These are phyloP conservation scores for Crossocerus cetratus DNA, from an alignment of 2,888 invertebrate genomes.

Conservation along the genomic window DNA sequence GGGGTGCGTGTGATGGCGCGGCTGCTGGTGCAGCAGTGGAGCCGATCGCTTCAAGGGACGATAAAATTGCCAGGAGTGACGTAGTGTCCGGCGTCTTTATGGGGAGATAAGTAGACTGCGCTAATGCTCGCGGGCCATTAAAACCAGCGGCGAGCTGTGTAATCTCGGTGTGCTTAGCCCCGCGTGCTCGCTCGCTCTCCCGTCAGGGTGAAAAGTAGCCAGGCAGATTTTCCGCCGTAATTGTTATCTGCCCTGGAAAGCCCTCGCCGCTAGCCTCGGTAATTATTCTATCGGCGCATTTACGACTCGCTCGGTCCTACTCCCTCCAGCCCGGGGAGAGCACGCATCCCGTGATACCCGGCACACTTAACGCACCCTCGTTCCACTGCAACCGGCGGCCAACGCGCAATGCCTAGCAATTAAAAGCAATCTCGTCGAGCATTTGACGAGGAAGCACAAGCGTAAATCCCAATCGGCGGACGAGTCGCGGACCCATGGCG, in stretches of 20 bases:
- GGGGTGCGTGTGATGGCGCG: neutral
- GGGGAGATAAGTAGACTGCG: slow-evolving; percentile 49
- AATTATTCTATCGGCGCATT: slow-evolving; percentile 49
- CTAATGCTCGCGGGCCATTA: slow-evolving; percentile 56
- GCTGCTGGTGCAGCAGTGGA: slow-evolving; percentile 4
- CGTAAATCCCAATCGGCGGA: slow-evolving; percentile 19
- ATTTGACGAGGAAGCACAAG: neutral
- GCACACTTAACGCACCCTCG: neutral
- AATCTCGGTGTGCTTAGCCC: slow-evolving; percentile 42
- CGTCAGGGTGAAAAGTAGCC: slow-evolving; percentile 27
- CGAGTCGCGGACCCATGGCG: slow-evolving; percentile 34
- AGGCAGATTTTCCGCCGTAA: slow-evolving; percentile 44
- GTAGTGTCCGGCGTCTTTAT: slow-evolving; percentile 52
- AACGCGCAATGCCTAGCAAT: slow-evolving; percentile 3
- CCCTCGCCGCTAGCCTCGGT: slow-evolving; percentile 22
- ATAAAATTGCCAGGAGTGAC: slow-evolving; percentile 42
- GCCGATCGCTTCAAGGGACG: slow-evolving; percentile 16
- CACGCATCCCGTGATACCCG: neutral
- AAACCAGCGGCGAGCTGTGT: slow-evolving; percentile 36
- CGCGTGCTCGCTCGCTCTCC: neutral
- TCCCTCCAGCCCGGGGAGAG: neutral
- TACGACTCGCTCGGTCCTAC: slow-evolving; percentile 12
- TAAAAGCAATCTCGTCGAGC: slow-evolving; percentile 7
- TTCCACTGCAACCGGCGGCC: too few relatives aligned
- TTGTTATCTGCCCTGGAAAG: slow-evolving; percentile 45